Percentiles rank a stretch among this genome's conserved stretches.
Conservation (phyloP, 2,888 invertebrate genomes). For the Agrochola macilenta region DNA sequence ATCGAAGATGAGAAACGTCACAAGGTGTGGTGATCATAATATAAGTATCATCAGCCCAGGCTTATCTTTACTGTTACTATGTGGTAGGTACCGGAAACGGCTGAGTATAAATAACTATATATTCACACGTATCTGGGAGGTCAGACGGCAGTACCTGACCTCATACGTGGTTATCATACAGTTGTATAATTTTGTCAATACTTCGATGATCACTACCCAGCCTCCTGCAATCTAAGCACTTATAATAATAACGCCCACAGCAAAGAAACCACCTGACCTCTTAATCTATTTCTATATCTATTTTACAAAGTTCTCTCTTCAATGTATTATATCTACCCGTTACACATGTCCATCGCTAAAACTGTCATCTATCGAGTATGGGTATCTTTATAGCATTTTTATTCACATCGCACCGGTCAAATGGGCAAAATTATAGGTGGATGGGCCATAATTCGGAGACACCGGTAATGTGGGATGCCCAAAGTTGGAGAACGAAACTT, state of each 20-base stretch:
- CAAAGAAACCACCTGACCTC: slow-evolving; percentile 1
- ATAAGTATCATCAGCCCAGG: not conserved
- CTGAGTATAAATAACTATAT: slow-evolving; percentile 2
- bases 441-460: slow-evolving; percentile 53
- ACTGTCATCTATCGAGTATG: slow-evolving; percentile 42
- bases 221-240: not conserved
- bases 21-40: not conserved
- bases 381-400: slow-evolving; percentile 59
- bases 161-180: not conserved
- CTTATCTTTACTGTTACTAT: not conserved
- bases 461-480: slow-evolving; percentile 30
- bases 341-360: slow-evolving; percentile 34
- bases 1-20: not conserved
- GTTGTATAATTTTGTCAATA: not conserved
- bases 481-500: slow-evolving; percentile 36
- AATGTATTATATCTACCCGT: slow-evolving; percentile 33
- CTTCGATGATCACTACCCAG: not conserved
- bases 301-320: slow-evolving; percentile 4
- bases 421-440: slow-evolving; percentile 52
- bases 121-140: slow-evolving; percentile 28
- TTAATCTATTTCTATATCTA: slow-evolving; percentile 10
- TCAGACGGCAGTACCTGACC: slow-evolving; percentile 6
- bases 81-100: not conserved
- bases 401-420: slow-evolving; percentile 51
- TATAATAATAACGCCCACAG: slow-evolving; percentile 22